Evolutionary conservation across 1,140 invertebrate genomes (phyloP), one percentile per base, ranked within the genome.

Genomic region (Propsilocerus akamusi): DNA sequence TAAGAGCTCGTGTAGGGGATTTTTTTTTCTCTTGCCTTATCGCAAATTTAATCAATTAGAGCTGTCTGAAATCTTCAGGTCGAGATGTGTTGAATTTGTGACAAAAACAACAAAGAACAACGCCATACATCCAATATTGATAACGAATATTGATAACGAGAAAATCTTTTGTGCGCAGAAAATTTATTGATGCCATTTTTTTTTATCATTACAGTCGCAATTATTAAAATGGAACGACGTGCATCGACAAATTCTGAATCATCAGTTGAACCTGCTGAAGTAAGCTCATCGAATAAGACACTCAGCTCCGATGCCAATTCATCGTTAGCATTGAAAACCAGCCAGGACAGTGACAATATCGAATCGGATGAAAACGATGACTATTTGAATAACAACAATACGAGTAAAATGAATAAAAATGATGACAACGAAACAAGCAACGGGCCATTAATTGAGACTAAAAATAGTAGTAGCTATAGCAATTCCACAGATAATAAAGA

Each of bases 211-310:
- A 41, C 34, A 41, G 34, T 41, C 34, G 34, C 34, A 17, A 7
- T 2, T n/a, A 30, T 37, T 24, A 46, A 32, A 41, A 46, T 46
- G 34, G 41, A 46, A 46, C 34, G 63, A 23, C 54, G 63, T 12
- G 58, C 60, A 26, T 65, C 63, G 14, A 58, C 58, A 26, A 63
- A 63, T 4, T 65, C 63, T 11, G 61, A 65, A 34, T 65, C 63
- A 37, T 65, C 63, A 30, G 49, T 65, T 50, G 63, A 65, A 51
- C 60, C 62, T 34, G 54, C 65, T 30, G 63, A 65, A 26, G 46
- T 65, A 49, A 60, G 59, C 0, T 47, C 22, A 49, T 26, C 30
- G 28, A 10, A 41, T 20, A 49, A 49, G 25, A 37, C 48, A 24
- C 3, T 37, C 12, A 49, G 28, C 11, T 41, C 34, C 17, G 48